Evolutionary conservation across 2,797 vertebrate genomes (phyloP).

Genomic region (Lacerta bilineata): DNA sequence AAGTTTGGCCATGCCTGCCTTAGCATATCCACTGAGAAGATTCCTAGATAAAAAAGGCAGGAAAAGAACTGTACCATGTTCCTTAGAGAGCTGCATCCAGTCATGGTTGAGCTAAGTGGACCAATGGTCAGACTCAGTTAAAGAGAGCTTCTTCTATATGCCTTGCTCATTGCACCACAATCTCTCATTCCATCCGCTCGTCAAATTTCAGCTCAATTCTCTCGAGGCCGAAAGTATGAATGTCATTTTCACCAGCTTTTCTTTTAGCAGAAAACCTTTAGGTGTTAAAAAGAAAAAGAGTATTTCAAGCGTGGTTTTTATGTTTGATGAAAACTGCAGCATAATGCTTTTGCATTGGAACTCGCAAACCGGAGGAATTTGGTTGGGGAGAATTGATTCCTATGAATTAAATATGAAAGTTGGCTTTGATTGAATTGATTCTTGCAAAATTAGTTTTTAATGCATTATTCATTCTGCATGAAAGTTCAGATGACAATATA

Average conservation of each 20-base stretch:
- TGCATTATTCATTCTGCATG: constrained; percentile 28
- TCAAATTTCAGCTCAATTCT: background rate
- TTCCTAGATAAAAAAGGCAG: background rate
- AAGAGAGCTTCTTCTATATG: background rate
- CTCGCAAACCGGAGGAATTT: background rate
- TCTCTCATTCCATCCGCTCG: background rate
- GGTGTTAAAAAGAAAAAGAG: constrained; percentile 6
- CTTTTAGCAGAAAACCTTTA: background rate
- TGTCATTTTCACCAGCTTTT: constrained; percentile 22
- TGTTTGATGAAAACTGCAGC: constrained; percentile 42
- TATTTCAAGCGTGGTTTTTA: constrained; percentile 19
- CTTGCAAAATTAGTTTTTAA: constrained; percentile 42
- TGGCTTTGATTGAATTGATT: constrained; percentile 51
- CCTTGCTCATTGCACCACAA: background rate
- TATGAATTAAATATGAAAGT: constrained; percentile 53
- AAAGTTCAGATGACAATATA: background rate
- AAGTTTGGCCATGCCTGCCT: too few species aligned
- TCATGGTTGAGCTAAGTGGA: background rate
- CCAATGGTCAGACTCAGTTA: background rate
- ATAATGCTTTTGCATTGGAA: constrained; percentile 30
- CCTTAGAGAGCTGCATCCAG: background rate
- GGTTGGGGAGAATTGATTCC: constrained; percentile 13
- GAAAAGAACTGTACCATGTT: background rate
- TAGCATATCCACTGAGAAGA: background rate
- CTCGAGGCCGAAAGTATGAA: constrained; percentile 32